Conservation (phyloP, 2,888 invertebrate species). For the Coenonympha arcania region DNA sequence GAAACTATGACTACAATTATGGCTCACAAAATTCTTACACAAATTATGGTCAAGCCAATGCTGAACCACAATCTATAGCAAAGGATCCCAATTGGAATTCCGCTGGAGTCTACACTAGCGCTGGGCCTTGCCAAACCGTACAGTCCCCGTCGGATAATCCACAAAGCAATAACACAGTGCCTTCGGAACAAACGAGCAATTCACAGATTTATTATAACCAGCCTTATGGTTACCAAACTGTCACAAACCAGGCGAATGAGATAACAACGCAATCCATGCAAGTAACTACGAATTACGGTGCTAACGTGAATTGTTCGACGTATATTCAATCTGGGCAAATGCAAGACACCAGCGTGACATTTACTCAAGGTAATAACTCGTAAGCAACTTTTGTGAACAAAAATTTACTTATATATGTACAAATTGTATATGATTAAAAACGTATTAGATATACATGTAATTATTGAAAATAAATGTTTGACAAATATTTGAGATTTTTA, state of each 20-base stretch:
- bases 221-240: conserved; percentile 66
- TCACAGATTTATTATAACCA: conserved; percentile 60
- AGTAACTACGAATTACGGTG: conserved; percentile 49
- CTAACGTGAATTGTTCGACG: conserved; percentile 54
- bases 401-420: conserved; percentile 7
- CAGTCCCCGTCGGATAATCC: conserved; percentile 64
- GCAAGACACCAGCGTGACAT: conserved; percentile 49
- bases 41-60: conserved; percentile 39
- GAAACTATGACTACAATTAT: conserved; percentile 76
- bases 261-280: conserved; percentile 36
- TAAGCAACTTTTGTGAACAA: conserved; percentile 19
- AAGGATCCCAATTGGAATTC: conserved; percentile 47
- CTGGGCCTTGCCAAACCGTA: conserved; percentile 59
- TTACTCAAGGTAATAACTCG: conserved; percentile 59
- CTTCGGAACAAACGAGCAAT: conserved; percentile 33
- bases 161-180: conserved; percentile 28
- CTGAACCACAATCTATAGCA: conserved; percentile 37
- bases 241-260: conserved; percentile 45
- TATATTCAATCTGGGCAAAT: conserved; percentile 57
- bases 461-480: conserved; percentile 41
- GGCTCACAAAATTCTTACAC: conserved; percentile 72
- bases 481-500: conserved; percentile 42
- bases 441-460: conserved; percentile 23
- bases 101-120: conserved; percentile 63
- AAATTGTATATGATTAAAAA: no score